Conservation (phyloP, 2,888 invertebrate species). For the Cabera pusaria region DNA sequence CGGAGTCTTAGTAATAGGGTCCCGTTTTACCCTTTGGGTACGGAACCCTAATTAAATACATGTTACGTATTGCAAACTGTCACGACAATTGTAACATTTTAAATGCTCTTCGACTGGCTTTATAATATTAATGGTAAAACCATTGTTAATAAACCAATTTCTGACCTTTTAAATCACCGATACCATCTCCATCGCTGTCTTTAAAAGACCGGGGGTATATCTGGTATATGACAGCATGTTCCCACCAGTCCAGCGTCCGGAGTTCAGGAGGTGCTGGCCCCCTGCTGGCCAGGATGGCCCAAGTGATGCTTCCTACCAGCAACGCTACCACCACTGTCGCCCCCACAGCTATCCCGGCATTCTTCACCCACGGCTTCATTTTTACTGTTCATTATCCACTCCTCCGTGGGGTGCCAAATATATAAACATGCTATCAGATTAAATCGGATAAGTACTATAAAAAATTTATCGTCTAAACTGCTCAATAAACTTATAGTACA, state of each 20-base stretch:
- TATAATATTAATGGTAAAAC: no score
- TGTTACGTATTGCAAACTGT: no score
- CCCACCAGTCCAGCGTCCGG: constrained; percentile 87
- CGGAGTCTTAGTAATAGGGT: no score
- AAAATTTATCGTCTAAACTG: no score
- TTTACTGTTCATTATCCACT: constrained; percentile 8
- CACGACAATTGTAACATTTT: no score
- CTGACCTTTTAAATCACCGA: constrained; percentile 92
- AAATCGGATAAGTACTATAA: no score
- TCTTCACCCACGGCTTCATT: constrained; percentile 37
- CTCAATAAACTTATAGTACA: no score
- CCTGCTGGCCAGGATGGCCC: constrained; percentile 43
- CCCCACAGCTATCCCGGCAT: constrained; percentile 32
- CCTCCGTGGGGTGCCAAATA: constrained; percentile 25
- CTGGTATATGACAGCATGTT: constrained; percentile 90
- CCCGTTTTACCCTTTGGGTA: no score
- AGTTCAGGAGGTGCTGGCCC: constrained; percentile 39
- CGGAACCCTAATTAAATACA: no score
- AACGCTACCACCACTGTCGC: constrained; percentile 40
- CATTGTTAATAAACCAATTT: no score
- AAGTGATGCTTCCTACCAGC: constrained; percentile 42
- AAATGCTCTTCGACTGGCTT: no score
- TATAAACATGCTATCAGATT: constrained; percentile 30
- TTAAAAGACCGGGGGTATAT: constrained; percentile 92
- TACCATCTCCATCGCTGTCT: constrained; percentile 91